phyloP scores from a whole-genome alignment of 1,140 invertebrate genomes.

The Uloborus diversus region DNA sequence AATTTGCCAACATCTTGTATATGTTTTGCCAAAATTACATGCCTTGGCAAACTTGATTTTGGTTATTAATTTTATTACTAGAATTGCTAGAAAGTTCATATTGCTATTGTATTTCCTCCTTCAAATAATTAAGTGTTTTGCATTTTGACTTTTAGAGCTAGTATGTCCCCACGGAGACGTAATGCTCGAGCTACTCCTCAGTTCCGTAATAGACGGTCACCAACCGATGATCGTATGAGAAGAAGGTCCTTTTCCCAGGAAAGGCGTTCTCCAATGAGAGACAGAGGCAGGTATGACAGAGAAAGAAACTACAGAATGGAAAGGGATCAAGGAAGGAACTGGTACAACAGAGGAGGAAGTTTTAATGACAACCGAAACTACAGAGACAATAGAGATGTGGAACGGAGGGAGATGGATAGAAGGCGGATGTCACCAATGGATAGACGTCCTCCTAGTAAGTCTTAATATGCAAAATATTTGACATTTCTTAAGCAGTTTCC shows the following conservation, averaged over 20 bases:
- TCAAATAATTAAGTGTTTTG: not conserved
- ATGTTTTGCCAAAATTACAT: too few relatives aligned
- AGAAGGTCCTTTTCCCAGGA: constrained; percentile 38
- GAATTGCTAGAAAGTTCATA: too few relatives aligned
- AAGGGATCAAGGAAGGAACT: constrained; percentile 18
- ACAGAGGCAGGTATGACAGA: constrained; percentile 18
- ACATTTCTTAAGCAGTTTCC: too few relatives aligned
- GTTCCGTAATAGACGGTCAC: constrained; percentile 15
- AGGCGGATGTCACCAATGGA: constrained; percentile 27
- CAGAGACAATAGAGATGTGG: constrained; percentile 16
- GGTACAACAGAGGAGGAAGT: constrained; percentile 41
- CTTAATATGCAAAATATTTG: too few relatives aligned
- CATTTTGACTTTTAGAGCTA: not conserved
- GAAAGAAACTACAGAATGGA: constrained; percentile 27
- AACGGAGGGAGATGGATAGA: constrained; percentile 29
- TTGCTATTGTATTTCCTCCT: not conserved
- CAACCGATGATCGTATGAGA: constrained; percentile 38
- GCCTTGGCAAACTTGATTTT: too few relatives aligned
- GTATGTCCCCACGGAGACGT: constrained; percentile 15
- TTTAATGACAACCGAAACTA: constrained; percentile 38
- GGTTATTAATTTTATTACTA: too few relatives aligned
- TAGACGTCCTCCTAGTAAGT: constrained; percentile 36
- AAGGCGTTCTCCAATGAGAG: constrained; percentile 29
- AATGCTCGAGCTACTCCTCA: not conserved
- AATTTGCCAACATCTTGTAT: too few relatives aligned